Conservation (phyloP, 1,140 invertebrate genomes). For the Tribolium castaneum region DNA sequence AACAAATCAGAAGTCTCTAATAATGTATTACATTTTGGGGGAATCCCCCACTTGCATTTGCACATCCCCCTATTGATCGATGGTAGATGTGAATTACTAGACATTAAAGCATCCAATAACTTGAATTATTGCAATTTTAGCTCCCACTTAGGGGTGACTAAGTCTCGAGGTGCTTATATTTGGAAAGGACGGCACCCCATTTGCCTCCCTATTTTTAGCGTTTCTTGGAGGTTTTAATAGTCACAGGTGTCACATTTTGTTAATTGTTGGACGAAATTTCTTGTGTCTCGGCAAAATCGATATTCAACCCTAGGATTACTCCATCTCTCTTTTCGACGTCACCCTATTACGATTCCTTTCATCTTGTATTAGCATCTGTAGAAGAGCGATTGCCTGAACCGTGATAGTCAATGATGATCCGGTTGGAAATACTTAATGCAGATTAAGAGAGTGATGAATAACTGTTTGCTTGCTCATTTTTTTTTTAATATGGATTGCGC, state of each 20-base stretch:
- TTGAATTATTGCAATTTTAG: neutral
- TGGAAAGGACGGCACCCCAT: neutral
- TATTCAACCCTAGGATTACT: neutral
- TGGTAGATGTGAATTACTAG: neutral
- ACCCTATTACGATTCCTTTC: neutral
- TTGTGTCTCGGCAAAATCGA: neutral
- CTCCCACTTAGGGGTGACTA: neutral
- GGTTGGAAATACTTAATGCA: neutral
- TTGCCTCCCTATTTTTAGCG: too few species aligned
- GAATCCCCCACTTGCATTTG: neutral
- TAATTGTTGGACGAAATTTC: neutral
- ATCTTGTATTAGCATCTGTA: conserved; percentile 7
- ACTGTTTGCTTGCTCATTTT: neutral
- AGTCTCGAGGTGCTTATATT: neutral
- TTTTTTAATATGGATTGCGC: neutral
- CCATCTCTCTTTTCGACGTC: neutral
- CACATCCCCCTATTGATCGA: neutral
- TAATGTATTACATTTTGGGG: neutral
- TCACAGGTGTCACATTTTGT: neutral
- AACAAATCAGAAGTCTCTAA: neutral
- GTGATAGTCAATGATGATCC: neutral
- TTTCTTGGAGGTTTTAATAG: neutral
- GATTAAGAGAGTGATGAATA: neutral
- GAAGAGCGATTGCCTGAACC: neutral
- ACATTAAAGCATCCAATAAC: neutral